Evolutionary conservation across 1,140 invertebrate genomes (phyloP).

Genomic region (Hypothenemus hampei): DNA sequence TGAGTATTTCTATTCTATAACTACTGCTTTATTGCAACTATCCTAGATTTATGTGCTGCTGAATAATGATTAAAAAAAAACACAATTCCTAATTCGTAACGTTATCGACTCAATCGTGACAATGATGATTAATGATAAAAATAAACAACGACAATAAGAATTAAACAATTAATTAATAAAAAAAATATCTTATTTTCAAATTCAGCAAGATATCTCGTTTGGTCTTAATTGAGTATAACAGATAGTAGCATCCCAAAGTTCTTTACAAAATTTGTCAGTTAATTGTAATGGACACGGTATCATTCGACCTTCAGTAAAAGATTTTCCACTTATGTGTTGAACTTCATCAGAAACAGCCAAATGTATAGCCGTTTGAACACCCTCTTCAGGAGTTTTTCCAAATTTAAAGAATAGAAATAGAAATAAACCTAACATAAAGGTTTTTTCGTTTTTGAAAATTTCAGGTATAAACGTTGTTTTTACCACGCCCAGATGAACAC

Average conservation of each 20-base stretch:
- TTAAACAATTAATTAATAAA: not conserved
- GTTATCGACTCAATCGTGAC: not conserved
- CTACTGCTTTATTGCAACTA: no score
- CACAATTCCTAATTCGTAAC: not conserved
- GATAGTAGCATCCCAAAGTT: slow-evolving; percentile 16
- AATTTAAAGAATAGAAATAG: no score
- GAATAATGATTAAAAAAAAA: no score
- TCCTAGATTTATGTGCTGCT: no score
- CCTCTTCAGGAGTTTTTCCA: slow-evolving; percentile 20
- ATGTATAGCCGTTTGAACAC: slow-evolving; percentile 25
- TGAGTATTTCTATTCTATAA: no score
- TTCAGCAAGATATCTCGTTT: slow-evolving; percentile 9
- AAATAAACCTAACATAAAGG: no score
- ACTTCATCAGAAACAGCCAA: slow-evolving; percentile 19
- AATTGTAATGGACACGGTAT: slow-evolving; percentile 11
- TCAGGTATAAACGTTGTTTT: slow-evolving; percentile 12
- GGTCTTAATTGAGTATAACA: slow-evolving; percentile 5
- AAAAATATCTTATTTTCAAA: slow-evolving; percentile 1
- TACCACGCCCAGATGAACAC: slow-evolving; percentile 3
- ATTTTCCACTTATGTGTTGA: slow-evolving; percentile 22
- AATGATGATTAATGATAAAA: not conserved
- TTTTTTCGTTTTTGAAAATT: no score
- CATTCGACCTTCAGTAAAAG: slow-evolving; percentile 15
- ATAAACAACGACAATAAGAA: no score
- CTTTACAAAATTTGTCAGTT: slow-evolving; percentile 10